Base-by-base conservation (phyloP, 1,140 invertebrate genomes). In the Caenorhabditis elegans region DNA sequence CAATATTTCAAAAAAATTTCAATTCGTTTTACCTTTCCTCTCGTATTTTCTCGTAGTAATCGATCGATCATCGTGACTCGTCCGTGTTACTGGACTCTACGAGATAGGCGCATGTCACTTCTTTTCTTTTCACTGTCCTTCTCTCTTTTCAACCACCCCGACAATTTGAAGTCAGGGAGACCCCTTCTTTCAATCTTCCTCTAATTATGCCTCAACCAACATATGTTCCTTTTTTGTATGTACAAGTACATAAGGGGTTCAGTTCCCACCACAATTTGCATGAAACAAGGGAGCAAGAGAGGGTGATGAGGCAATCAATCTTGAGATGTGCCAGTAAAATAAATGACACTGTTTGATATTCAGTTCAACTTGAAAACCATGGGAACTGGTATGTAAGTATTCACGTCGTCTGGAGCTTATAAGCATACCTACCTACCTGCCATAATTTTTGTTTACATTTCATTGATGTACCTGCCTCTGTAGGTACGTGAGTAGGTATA, bases 61-160 rank as follows among this genome's bases (percentile, higher is more conserved):
- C 55, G 55, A 60, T 60, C 55, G 55, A 60, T 60, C 55, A 60
- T 60, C 24, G 55, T 60, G 55, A 60, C 55, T 60, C 31, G 10
- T 26, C 51, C 22, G 4, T 53, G 39, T 43, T 43, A 43, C 39
- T 43, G 39, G 39, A 43, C 39, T 8, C 39, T 43, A 15, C 6
- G 6, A 28, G 19, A n/a, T 15, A 36, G 55, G 17, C 55, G 28
- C 28, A 60, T 34, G 28, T 60, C 55, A 53, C 51, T 53, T 24
- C 22, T 19, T 53, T 10, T 24, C 51, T 13, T 17, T 55, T 28
- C 51, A 5, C 39, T 43, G 6, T 43, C 39, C 39, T 43, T 43
- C 11, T 28, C 10, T 55, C 51, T 26, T 26, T 55, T 28, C 51
- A 26, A 26, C 24, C 19, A 10, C 51, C 51, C 10, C 39, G 39